Evolutionary conservation across 2,797 vertebrate species (phyloP), one percentile per base, ranked within the genome.

Genomic region (Choloepus didactylus): DNA sequence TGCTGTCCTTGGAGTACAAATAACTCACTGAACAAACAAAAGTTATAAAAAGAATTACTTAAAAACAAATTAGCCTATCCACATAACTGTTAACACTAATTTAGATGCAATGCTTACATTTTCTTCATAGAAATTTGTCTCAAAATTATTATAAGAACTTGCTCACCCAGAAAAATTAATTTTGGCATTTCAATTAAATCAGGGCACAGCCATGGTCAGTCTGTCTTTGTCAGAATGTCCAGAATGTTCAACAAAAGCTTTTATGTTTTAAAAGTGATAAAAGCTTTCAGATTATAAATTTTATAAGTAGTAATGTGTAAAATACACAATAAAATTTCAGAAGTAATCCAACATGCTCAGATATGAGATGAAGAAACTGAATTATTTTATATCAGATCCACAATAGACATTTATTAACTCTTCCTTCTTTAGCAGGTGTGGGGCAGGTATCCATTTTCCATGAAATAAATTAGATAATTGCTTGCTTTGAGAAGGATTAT

Each of bases 101-200:
- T 15, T 54, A 51, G 51, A 54, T 54, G 14, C 51, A 54, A 54
- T 54, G 51, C 51, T 15, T 54, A 54, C 51, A 54, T 54, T 85
- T 96, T 59, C 35, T 81, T 80, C 49, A 62, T 31, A 51, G 9
- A 75, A 79, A 73, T 51, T 35, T 91, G 3, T 70, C 76, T 91
- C 84, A 60, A 75, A 18, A 69, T 70, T 83, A 51, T 94, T 67
- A 49, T 35, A 12, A 5, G 46, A 10, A 93, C 29, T 69, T 95
- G 23, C 9, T 15, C 9, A 72, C 25, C 27, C 14, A 60, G 70
- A 77, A 6, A 75, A 76, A 51, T 81, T 54, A 75, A 90, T 81
- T 92, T 89, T 46, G 60, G 25, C 14, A 83, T 87, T 67, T 89
- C 56, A 2, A 21, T 23, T 70, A 51, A 72, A 51, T 73, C 16